Conservation (phyloP, 2,113 vertebrate species). For the Brachirus orientalis region DNA sequence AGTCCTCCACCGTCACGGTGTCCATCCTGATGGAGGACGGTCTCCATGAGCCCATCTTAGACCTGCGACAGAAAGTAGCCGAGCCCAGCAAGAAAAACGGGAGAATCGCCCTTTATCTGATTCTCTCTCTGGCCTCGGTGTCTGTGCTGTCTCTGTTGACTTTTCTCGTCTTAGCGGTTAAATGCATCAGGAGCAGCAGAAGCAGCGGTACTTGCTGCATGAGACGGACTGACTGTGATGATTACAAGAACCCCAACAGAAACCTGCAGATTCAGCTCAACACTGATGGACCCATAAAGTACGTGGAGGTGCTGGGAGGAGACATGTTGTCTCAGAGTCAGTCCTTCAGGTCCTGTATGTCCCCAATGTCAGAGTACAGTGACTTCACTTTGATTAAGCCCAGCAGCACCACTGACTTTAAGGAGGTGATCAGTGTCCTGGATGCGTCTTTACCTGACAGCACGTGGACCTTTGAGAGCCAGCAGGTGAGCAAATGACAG, state of each 20-base stretch:
- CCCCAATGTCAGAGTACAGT: conserved; percentile 87
- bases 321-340: conserved; percentile 83
- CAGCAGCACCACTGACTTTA: conserved; percentile 76
- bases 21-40: conserved; percentile 81
- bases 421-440: conserved; percentile 74
- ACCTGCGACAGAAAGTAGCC: conserved; percentile 68
- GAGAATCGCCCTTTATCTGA: conserved; percentile 80
- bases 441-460: conserved; percentile 79
- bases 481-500: conserved; percentile 74
- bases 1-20: conserved; percentile 77
- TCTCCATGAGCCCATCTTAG: conserved; percentile 72
- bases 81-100: conserved; percentile 74
- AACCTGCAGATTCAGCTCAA: conserved; percentile 84
- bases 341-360: conserved; percentile 86
- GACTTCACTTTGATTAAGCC: conserved; percentile 87
- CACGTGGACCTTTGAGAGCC: conserved; percentile 78
- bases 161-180: conserved; percentile 79
- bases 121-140: conserved; percentile 82
- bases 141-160: conserved; percentile 82
- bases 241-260: conserved; percentile 75
- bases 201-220: conserved; percentile 74
- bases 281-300: conserved; percentile 85
- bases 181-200: conserved; percentile 77
- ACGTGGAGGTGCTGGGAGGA: conserved; percentile 85
- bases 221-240: conserved; percentile 59